Conservation (phyloP, 2,797 vertebrate genomes). For the Eulemur coronatus region DNA sequence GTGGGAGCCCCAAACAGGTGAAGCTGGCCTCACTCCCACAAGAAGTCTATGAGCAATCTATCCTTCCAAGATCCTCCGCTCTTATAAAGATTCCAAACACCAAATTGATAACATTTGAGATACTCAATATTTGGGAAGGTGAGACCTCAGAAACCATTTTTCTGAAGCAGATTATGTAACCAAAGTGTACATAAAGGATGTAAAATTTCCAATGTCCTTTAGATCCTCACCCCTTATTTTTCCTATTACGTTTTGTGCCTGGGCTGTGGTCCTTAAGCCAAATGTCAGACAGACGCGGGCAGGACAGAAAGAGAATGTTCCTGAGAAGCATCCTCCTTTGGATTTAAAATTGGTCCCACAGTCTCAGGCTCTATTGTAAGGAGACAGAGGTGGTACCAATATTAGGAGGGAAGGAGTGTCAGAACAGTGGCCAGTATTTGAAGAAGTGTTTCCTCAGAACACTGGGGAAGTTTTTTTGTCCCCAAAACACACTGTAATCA, state of each 20-base stretch:
- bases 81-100: neutral
- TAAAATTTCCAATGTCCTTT: neutral
- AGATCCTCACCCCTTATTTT: neutral
- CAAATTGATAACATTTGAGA: neutral
- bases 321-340: neutral
- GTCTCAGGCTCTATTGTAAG: slow-evolving; percentile 2
- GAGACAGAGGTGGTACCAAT: neutral
- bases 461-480: neutral
- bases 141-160: slow-evolving; percentile 21
- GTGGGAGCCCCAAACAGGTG: neutral
- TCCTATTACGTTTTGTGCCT: neutral
- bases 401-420: neutral
- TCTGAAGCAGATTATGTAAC: neutral
- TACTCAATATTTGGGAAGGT: neutral
- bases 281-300: neutral
- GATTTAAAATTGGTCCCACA: slow-evolving; percentile 19
- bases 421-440: neutral
- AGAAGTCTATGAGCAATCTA: neutral
- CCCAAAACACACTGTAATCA: neutral
- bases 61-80: neutral
- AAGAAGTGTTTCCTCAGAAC: slow-evolving; percentile 33
- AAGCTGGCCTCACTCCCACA: neutral
- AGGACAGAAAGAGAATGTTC: neutral
- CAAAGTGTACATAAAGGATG: neutral
- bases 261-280: slow-evolving; percentile 13